Evolutionary conservation across 92 coral and sea anemone genomes (phyloP).

Genomic region (Scolanthus callimorphus): DNA sequence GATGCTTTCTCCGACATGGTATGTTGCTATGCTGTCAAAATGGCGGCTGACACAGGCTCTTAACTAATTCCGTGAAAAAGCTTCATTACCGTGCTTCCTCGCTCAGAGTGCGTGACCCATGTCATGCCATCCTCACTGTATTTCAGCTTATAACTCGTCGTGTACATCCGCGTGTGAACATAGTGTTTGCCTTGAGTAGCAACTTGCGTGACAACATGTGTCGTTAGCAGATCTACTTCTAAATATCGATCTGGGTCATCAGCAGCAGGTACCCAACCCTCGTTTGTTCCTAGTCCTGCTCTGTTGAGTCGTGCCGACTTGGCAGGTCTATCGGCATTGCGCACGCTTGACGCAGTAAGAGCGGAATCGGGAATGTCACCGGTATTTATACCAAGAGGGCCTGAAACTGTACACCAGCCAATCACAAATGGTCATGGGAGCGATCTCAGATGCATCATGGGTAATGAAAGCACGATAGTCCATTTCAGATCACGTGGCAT

Average conservation of each 20-base stretch:
- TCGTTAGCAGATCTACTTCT: background rate
- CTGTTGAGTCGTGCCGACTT: conserved; percentile 32
- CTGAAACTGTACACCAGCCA: too few relatives aligned
- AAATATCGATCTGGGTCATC: background rate
- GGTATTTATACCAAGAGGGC: conserved; percentile 27
- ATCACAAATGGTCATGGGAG: too few relatives aligned
- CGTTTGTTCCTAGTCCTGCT: background rate
- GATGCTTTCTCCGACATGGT: too few relatives aligned
- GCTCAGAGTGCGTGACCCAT: too few relatives aligned
- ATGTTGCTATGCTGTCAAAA: too few relatives aligned
- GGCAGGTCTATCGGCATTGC: conserved; percentile 13
- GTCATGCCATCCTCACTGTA: conserved; percentile 8
- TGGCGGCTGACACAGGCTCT: too few relatives aligned
- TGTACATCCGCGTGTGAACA: background rate
- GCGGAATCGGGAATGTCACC: conserved; percentile 28
- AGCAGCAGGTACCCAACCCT: conserved; percentile 2
- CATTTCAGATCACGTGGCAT: too few relatives aligned
- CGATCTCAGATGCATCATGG: too few relatives aligned
- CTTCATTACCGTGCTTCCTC: too few relatives aligned
- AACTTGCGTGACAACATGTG: background rate
- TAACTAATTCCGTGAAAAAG: too few relatives aligned
- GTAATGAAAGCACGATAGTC: too few relatives aligned
- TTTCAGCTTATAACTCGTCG: conserved; percentile 7
- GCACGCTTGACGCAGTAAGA: conserved; percentile 18
- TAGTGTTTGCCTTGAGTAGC: conserved; percentile 11